Conservation (phyloP, 2,888 invertebrate species). For the Folsomia candida region DNA sequence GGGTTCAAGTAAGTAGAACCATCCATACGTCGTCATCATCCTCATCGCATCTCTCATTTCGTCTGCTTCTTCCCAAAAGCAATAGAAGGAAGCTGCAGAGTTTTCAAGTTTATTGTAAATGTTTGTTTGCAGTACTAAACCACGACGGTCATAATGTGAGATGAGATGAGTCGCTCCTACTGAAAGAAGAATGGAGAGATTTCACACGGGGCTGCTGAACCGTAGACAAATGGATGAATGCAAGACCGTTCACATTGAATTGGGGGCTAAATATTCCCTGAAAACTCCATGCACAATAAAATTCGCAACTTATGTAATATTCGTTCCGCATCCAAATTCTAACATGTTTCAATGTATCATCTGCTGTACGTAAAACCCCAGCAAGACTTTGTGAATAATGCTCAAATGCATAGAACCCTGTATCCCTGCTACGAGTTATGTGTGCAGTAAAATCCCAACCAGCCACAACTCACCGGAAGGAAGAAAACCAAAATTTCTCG, state of each 20-base stretch:
- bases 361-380: too few relatives aligned
- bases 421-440: too few relatives aligned
- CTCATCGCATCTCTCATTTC: too few relatives aligned
- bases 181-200: conserved; percentile 3
- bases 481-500: too few relatives aligned
- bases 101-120: not conserved
- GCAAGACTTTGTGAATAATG: too few relatives aligned
- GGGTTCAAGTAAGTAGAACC: too few relatives aligned
- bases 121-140: not conserved
- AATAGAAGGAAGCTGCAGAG: not conserved
- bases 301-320: not conserved
- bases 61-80: too few relatives aligned
- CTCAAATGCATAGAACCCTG: too few relatives aligned
- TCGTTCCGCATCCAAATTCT: not conserved
- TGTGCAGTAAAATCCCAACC: too few relatives aligned
- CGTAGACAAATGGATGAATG: not conserved
- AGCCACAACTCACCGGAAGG: too few relatives aligned
- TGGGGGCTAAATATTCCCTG: not conserved
- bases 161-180: not conserved
- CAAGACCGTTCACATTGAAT: not conserved
- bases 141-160: not conserved
- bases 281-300: not conserved
- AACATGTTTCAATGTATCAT: not conserved
- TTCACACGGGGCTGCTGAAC: conserved; percentile 12
- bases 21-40: too few relatives aligned